Conservation (phyloP, 2,888 invertebrate genomes). For the Cataglyphis altisquamis region DNA sequence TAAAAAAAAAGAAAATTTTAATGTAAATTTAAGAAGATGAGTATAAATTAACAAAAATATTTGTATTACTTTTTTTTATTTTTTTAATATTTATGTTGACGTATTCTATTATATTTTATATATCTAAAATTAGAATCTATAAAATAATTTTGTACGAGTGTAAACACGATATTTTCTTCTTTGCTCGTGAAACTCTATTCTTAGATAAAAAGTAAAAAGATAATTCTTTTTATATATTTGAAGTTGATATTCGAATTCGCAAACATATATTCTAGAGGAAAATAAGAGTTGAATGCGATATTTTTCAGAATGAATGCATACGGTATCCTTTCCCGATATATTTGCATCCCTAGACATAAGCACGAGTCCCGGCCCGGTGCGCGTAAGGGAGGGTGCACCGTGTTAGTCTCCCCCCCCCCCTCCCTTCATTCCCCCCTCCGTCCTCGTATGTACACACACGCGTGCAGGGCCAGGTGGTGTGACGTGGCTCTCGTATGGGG, state of each 20-base stretch:
- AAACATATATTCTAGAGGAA: background rate
- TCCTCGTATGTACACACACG: constrained; percentile 72
- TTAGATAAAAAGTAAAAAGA: background rate
- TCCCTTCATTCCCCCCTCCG: constrained; percentile 5
- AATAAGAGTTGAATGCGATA: background rate
- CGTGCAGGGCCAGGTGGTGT: constrained; percentile 84
- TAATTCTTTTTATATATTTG: background rate
- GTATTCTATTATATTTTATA: background rate
- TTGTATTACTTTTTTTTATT: background rate
- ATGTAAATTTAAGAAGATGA: background rate
- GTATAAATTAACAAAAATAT: background rate
- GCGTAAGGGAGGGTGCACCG: constrained; percentile 65
- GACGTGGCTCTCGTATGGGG: constrained; percentile 84
- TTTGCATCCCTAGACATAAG: constrained; percentile 35
- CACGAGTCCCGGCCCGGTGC: constrained; percentile 65
- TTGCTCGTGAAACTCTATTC: background rate
- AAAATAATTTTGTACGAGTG: background rate
- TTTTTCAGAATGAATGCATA: background rate
- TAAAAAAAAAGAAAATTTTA: background rate
- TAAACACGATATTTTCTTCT: background rate
- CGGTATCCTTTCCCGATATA: constrained; percentile 35
- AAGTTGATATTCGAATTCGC: background rate
- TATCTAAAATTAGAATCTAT: background rate
- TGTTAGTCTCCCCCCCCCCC: background rate
- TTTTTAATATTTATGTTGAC: background rate